Base-by-base conservation (phyloP, 2,797 vertebrate species). In the Paramormyrops hopkinsi region DNA sequence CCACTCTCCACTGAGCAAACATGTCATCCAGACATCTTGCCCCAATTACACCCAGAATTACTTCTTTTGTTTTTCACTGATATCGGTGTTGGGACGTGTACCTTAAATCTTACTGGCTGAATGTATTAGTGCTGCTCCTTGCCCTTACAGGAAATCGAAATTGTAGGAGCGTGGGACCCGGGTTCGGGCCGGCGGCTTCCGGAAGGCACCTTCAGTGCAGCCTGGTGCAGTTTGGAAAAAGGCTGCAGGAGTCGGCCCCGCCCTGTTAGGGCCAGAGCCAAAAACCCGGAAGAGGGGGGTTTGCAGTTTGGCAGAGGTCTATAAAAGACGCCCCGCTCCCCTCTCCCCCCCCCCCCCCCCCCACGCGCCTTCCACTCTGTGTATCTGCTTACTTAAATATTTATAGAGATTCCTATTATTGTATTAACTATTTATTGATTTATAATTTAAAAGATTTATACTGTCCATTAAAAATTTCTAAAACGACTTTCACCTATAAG, bases 381-480 rank as follows among this genome's bases (percentile, higher is more conserved):
- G 89, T 91, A 91, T 93, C 89, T 89, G 92, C 91, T 94, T 90
- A 93, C 96, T 99, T 95, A 98, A 99, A 98, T 97, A 99, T 98
- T 98, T 97, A 99, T 96, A 93, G 95, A 95, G 96, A 96, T 95
- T 95, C 96, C 97, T 98, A 96, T 97, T 97, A 97, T 96, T 96
- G 96, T 97, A 99, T 99, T 98, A 99, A 98, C 96, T 98, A 99
- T 98, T 98, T 97, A 99, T 98, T 92, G 96, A 99, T 98, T 97
- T 98, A 96, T 98, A 96, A 98, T 98, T 98, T 97, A 97, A 97
- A 98, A 99, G 97, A 98, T 97, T 97, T 97, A 97, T 98, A 96
- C 95, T 90, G 87, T 92, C 95, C 93, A 93, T 95, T 95, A 95
- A 95, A 96, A 96, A 96, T 95, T 95, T 94, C 94, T 94, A 94